Percentiles rank a stretch among this genome's conserved stretches.
Conservation (phyloP, 2,888 invertebrate genomes). For the Poecilobothrus nobilitatus region DNA sequence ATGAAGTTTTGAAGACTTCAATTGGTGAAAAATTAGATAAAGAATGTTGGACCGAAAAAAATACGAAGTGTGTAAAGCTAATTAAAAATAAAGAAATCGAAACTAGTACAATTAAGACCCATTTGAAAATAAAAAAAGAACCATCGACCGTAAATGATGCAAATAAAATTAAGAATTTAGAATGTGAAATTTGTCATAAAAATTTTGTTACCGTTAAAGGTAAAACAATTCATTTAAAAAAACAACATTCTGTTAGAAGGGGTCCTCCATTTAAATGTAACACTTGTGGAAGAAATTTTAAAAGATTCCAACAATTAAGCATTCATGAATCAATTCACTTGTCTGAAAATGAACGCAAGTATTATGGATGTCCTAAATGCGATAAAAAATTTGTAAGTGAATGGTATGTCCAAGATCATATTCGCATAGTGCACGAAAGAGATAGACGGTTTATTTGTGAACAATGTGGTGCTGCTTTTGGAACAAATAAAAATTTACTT, state of each 20-base stretch:
- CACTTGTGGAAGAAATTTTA: constrained; percentile 18
- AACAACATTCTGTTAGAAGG: not conserved
- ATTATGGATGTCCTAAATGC: constrained; percentile 32
- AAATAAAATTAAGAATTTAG: not conserved
- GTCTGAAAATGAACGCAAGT: constrained; percentile 29
- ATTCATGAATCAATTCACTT: constrained; percentile 26
- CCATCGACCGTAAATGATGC: not conserved
- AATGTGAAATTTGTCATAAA: not conserved
- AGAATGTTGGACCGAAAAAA: not conserved
- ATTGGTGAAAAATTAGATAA: not conserved
- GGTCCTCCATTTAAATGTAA: constrained; percentile 15
- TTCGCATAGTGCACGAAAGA: constrained; percentile 15
- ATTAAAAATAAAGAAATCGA: not conserved
- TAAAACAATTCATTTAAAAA: not conserved
- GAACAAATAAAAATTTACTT: constrained; percentile 36
- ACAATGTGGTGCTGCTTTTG: constrained; percentile 35
- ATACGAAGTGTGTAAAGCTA: not conserved
- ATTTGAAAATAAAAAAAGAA: too few species aligned
- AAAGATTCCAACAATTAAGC: constrained; percentile 22
- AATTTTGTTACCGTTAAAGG: not conserved
- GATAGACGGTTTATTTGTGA: constrained; percentile 32
- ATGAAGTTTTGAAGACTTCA: not conserved
- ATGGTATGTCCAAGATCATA: not conserved
- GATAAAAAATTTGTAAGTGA: constrained; percentile 27
- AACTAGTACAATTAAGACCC: too few species aligned